These are phyloP conservation scores for Chaetogeoica ovagalla DNA, from an alignment of 2,888 invertebrate species.

Conservation along the genomic window DNA sequence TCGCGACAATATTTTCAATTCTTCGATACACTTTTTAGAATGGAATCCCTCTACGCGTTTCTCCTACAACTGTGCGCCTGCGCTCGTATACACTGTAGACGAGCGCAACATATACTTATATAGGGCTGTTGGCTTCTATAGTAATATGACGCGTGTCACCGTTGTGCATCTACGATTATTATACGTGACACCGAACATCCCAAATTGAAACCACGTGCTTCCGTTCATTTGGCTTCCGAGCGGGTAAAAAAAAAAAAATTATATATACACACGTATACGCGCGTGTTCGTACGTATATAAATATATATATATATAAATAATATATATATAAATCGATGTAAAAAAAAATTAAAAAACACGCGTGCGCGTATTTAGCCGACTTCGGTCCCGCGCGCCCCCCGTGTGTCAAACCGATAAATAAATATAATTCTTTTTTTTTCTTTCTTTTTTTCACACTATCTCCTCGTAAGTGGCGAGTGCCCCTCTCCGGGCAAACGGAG, in stretches of 20 bases:
- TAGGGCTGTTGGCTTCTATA: conserved; percentile 41
- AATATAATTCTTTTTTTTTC: no score
- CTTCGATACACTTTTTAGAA: no score
- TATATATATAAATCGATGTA: no score
- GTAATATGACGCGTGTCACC: conserved; percentile 53
- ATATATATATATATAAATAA: no score
- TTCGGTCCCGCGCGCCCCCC: background rate
- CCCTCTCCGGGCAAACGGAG: conserved; percentile 6
- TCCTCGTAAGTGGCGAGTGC: background rate
- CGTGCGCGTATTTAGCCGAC: conserved; percentile 21
- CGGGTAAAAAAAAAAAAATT: background rate
- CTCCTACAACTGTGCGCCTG: background rate
- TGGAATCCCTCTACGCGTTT: background rate
- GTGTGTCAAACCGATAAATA: conserved; percentile 11
- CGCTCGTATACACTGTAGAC: background rate
- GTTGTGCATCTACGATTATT: conserved; percentile 40
- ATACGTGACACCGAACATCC: conserved; percentile 51
- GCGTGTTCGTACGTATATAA: no score
- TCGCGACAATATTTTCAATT: no score
- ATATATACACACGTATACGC: no score
- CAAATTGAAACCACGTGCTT: conserved; percentile 53
- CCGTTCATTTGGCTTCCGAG: conserved; percentile 48
- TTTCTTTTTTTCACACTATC: background rate
- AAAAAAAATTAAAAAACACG: conserved; percentile 22
- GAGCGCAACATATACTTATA: background rate